phyloP scores from a whole-genome alignment of 2,113 vertebrate genomes.

The Lethenteron camtschaticum region DNA sequence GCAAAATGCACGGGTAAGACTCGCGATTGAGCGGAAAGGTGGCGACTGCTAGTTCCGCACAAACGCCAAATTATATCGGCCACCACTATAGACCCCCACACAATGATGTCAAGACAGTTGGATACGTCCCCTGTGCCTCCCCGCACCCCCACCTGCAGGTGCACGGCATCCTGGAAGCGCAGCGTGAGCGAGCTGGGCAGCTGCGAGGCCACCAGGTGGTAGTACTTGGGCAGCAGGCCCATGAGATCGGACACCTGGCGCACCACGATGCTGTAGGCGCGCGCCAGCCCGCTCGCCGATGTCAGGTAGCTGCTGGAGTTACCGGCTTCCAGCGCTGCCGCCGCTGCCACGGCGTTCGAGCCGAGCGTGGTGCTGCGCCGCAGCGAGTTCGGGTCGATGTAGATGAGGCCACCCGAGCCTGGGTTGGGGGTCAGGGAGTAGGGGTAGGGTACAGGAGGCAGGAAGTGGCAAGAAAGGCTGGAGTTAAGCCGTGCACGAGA shows the following conservation, averaged over 20 bases:
- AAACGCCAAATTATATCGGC: no score
- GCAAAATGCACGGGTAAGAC: neutral
- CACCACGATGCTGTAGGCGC: conserved; percentile 95
- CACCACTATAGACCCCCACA: no score
- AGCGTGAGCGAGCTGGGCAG: conserved; percentile 89
- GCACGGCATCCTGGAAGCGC: conserved; percentile 88
- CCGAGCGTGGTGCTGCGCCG: conserved; percentile 87
- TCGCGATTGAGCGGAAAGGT: no score
- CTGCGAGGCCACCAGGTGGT: conserved; percentile 89
- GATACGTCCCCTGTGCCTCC: neutral
- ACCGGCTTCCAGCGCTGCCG: conserved; percentile 78
- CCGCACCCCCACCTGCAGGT: conserved; percentile 54
- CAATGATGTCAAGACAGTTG: no score
- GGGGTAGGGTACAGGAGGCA: no score
- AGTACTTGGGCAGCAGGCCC: conserved; percentile 95
- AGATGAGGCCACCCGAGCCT: conserved; percentile 84
- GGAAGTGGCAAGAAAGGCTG: neutral
- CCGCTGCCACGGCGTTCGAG: conserved; percentile 72
- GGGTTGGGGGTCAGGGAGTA: conserved; percentile 16
- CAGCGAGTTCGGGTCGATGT: conserved; percentile 90
- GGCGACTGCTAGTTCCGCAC: no score
- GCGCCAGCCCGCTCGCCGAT: conserved; percentile 81
- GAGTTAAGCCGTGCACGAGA: no score
- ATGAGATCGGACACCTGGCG: conserved; percentile 90
- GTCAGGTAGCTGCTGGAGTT: conserved; percentile 97